phyloP scores from a whole-genome alignment of 2,888 invertebrate genomes.

The Entomobrya multifasciata region DNA sequence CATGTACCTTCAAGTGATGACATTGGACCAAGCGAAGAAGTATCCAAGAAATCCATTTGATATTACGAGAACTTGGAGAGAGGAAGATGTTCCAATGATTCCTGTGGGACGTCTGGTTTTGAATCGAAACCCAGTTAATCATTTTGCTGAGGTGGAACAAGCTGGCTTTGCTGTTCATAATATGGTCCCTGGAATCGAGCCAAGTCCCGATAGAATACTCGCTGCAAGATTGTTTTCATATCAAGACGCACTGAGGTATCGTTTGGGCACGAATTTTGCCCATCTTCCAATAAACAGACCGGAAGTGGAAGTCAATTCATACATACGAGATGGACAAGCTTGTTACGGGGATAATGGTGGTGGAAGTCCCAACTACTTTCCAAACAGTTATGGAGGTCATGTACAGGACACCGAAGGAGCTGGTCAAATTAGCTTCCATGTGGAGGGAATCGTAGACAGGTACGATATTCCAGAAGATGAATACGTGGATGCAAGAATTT shows the following conservation, averaged over 20 bases:
- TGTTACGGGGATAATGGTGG: constrained; percentile 89
- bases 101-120: constrained; percentile 64
- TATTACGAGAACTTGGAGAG: constrained; percentile 64
- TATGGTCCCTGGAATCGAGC: constrained; percentile 72
- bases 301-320: constrained; percentile 84
- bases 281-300: constrained; percentile 98
- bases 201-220: constrained; percentile 67
- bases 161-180: constrained; percentile 58
- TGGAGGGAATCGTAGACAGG: constrained; percentile 88
- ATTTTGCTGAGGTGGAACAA: constrained; percentile 66
- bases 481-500: constrained; percentile 89
- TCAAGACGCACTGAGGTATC: constrained; percentile 88
- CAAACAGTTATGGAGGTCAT: constrained; percentile 97
- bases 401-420: constrained; percentile 85
- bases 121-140: constrained; percentile 55
- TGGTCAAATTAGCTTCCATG: constrained; percentile 84
- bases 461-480: constrained; percentile 95
- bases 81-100: constrained; percentile 61
- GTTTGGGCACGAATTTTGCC: constrained; percentile 94
- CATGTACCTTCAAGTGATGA: constrained; percentile 71
- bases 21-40: constrained; percentile 54
- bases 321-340: constrained; percentile 91
- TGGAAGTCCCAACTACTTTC: constrained; percentile 96
- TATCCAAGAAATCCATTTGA: constrained; percentile 71
- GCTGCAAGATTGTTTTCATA: constrained; percentile 82